Evolutionary conservation across 2,113 vertebrate genomes (phyloP).

Genomic region (Panthera tigris): DNA sequence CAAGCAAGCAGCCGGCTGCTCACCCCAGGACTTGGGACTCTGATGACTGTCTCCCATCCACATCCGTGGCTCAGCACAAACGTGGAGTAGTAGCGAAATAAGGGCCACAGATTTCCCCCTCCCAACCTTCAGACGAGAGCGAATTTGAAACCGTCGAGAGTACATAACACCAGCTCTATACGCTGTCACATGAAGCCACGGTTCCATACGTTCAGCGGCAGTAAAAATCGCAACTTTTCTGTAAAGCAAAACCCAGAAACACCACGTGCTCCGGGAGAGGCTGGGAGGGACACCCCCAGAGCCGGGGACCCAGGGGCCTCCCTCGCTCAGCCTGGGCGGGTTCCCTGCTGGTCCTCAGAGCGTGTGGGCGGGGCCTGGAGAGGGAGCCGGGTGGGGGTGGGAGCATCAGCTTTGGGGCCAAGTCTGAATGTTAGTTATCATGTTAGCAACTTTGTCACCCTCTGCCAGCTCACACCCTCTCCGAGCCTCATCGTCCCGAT

Average conservation of each 20-base stretch:
- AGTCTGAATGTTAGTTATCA: not conserved
- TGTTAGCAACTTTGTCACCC: not conserved
- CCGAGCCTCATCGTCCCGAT: not conserved
- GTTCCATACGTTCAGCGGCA: not conserved
- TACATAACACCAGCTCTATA: rapidly evolving
- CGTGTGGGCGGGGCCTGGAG: not conserved
- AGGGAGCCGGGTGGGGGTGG: rapidly evolving
- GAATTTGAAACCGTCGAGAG: not conserved
- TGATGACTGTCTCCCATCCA: not conserved
- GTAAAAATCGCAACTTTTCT: not conserved
- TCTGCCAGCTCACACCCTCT: not conserved
- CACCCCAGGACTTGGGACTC: not conserved
- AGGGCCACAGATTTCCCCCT: not conserved
- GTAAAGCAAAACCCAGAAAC: not conserved
- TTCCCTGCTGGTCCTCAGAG: not conserved
- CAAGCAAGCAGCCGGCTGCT: not conserved
- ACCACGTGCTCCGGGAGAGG: not conserved
- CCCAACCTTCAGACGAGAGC: not conserved
- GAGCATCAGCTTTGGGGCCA: not conserved
- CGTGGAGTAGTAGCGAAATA: rapidly evolving
- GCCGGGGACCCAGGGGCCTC: not conserved
- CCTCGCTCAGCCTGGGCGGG: not conserved
- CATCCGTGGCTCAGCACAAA: not conserved
- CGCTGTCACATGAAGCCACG: rapidly evolving
- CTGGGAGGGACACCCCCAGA: rapidly evolving